Percentiles rank a stretch among this genome's conserved stretches.
Evolutionary conservation across 2,797 vertebrate genomes (phyloP).

Genomic region (Alfaro cultratus): DNA sequence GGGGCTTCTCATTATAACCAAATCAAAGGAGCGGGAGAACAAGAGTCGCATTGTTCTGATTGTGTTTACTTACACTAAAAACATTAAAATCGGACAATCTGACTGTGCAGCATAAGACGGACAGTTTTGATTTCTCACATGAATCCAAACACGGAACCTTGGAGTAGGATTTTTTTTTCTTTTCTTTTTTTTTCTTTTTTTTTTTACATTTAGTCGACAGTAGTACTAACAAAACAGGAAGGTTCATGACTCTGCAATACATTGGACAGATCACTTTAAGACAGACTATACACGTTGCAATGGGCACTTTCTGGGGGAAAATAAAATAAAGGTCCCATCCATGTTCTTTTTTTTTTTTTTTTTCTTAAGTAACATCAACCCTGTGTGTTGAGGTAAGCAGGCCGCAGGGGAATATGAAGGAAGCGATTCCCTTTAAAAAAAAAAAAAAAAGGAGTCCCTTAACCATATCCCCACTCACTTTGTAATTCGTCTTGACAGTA

Average conservation of each 20-base stretch:
- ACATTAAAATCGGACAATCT: conserved; percentile 73
- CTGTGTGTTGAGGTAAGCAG: conserved; percentile 91
- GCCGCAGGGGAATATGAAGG: conserved; percentile 89
- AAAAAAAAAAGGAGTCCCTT: conserved; percentile 89
- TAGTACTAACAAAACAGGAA: conserved; percentile 74
- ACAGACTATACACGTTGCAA: conserved; percentile 74
- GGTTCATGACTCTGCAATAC: conserved; percentile 74
- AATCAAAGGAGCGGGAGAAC: conserved; percentile 85
- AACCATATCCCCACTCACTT: conserved; percentile 90
- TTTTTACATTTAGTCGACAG: conserved; percentile 70
- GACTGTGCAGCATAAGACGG: conserved; percentile 76
- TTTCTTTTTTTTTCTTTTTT: conserved; percentile 37
- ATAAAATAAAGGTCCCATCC: conserved; percentile 57
- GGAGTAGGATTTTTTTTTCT: conserved; percentile 47
- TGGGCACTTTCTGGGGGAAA: conserved; percentile 74
- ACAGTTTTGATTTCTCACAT: conserved; percentile 73
- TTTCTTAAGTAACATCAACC: conserved; percentile 86
- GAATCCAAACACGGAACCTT: conserved; percentile 75
- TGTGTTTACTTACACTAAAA: conserved; percentile 78
- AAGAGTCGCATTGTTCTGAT: conserved; percentile 79
- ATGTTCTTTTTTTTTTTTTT: conserved; percentile 35
- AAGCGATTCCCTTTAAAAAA: conserved; percentile 91
- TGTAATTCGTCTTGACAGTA: conserved; percentile 96
- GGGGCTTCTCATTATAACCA: conserved; percentile 87
- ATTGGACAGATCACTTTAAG: conserved; percentile 74